These are phyloP conservation scores for Nibea albiflora DNA, from an alignment of 2,113 vertebrate species.

Conservation along the genomic window DNA sequence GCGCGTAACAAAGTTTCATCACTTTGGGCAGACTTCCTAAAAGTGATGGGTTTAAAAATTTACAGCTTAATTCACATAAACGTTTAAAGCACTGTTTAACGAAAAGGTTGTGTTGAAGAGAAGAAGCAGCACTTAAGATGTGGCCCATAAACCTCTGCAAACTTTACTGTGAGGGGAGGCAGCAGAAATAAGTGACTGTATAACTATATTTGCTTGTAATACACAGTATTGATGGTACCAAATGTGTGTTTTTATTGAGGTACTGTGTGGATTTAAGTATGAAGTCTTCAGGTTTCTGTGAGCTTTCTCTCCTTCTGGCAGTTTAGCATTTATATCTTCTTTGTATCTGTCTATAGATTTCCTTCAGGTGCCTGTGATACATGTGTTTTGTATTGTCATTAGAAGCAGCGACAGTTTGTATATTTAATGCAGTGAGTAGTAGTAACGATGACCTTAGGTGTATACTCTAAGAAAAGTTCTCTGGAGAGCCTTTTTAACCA, in stretches of 20 bases:
- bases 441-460: constrained; percentile 19
- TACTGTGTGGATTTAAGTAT: background rate
- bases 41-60: constrained; percentile 38
- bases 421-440: constrained; percentile 18
- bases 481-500: too few relatives aligned
- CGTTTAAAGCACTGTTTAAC: constrained; percentile 48
- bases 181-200: background rate
- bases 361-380: background rate
- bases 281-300: background rate
- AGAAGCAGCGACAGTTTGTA: background rate
- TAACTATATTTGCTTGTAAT: background rate
- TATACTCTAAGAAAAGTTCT: too few relatives aligned
- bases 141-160: constrained; percentile 29
- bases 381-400: background rate
- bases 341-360: background rate
- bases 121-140: constrained; percentile 31
- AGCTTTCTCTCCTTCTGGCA: constrained; percentile 1
- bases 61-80: constrained; percentile 56
- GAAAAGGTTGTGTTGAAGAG: constrained; percentile 32
- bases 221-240: background rate
- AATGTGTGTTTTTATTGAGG: background rate
- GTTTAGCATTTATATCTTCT: background rate
- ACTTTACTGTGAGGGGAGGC: background rate
- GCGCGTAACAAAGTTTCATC: constrained; percentile 46
- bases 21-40: constrained; percentile 40